Base-by-base conservation (phyloP, 2,797 vertebrate genomes). In the Heterohyrax brucei region DNA sequence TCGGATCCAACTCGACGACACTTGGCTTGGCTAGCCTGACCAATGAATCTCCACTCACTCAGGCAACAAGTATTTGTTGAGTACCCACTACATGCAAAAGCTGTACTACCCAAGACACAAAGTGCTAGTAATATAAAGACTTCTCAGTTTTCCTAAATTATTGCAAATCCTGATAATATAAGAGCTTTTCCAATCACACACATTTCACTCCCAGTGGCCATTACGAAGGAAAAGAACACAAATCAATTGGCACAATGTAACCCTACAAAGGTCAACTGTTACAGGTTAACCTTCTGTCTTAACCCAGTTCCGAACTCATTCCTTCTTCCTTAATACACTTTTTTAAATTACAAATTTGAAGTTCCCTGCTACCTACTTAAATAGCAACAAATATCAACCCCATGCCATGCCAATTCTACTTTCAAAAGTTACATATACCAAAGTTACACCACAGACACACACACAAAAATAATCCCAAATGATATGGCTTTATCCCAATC, bases 401-500 rank as follows among this genome's bases (percentile, higher is more conserved):
- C n/a, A 70, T 70, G 14, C 22, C 66, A 70, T 16, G 66, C 66
- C 66, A n/a, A n/a, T 70, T 93, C 44, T 30, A 70, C 72, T 87
- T 87, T 84, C 81, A 95, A 93, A 66, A 89, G 10, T 72, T 80
- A 78, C 1, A 39, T 39, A 39, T 87, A 78, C 81, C 94, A 93
- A 66, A 89, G 10, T 72, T 80, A 78, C 1, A 33, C 19, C 44
- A 50, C 73, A 59, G 46, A 64, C 39, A 75, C 66, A 62, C 9
- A 48, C 3, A 30, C 8, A 68, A 26, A 68, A 9, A 53, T n/a
- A 9, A 53, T 13, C 9, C 62, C 75, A 88, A 66, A 83, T 56
- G 56, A 92, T 78, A 1, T 92, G 62, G 24, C 13, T 93, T 92
- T 87, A 83, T 73, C 70, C 75, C 96, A 82, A 75, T 86, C 59